Evolutionary conservation across 2,113 vertebrate species (phyloP), one percentile per base, ranked within the genome.

Genomic region (Corythaeola cristata): DNA sequence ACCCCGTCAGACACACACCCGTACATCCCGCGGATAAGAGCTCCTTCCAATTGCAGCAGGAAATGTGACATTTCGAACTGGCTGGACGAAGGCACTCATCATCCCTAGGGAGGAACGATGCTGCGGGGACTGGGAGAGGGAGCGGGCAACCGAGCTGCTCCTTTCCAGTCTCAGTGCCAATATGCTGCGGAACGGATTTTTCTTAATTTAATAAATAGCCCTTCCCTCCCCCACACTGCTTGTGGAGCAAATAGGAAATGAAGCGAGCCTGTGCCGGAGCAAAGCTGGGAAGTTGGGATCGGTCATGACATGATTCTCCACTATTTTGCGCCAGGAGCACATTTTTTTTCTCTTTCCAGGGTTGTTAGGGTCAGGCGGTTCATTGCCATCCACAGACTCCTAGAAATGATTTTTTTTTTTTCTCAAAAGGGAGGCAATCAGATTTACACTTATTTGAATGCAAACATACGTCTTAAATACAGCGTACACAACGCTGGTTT

Each of bases 21-120:
- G 78, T 22, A 37, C 30, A 52, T 82, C 81, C 91, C 5, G 12
- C 0, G 15, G 89, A 53, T 76, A 85, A 95, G 94, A 96, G 30
- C 88, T 68, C 69, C 66, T 60, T 77, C 52, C 91, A 72, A 89
- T 76, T 89, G 91, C 85, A 62, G 77, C 63, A 78, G 77, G 87
- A 96, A 89, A 95, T 37, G 91, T 92, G 94, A 78, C 94, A 92
- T 94, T 97, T 96, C 80, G n/a, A 32, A 78, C 15, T 67, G 80
- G 86, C 63, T 10, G 26, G 80, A 75, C 12, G 8, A 88, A 91
- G 77, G 93, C 81, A 89, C 58, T 72, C 88, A 94, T 69, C 78
- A 93, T 32, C 53, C 74, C 87, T 13, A 3, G 35, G 6, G 53
- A 89, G 93, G 87, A 89, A 53, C 0, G 0, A 21, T 63, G 66